phyloP scores from a whole-genome alignment of 2,113 vertebrate species.

The Psephotus haematonotus region DNA sequence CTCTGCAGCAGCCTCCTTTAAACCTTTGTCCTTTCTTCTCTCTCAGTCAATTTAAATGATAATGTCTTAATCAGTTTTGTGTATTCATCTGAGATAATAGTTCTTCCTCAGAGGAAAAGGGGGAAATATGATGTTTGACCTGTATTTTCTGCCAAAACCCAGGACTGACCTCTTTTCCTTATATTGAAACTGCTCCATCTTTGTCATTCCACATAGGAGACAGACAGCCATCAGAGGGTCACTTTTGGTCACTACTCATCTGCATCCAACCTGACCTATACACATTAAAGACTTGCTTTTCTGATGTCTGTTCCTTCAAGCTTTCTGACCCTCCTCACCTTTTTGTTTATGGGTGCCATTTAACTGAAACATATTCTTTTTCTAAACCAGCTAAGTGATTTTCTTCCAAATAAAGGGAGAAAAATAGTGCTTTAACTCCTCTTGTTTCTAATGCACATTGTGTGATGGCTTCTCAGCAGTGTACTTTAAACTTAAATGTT shows the following conservation, averaged over 20 bases:
- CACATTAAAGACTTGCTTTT: background rate
- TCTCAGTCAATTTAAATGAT: background rate
- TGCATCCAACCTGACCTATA: background rate
- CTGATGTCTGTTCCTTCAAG: background rate
- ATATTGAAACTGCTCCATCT: background rate
- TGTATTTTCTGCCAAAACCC: background rate
- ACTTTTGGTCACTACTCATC: background rate
- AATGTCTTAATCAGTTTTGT: conserved; percentile 20
- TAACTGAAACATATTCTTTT: background rate
- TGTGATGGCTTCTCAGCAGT: background rate
- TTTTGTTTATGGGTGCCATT: background rate
- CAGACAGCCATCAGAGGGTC: background rate
- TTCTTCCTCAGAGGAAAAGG: background rate
- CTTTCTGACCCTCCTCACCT: background rate
- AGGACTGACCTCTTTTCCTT: background rate
- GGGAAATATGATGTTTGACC: background rate
- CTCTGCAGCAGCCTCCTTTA: background rate
- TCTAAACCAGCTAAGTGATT: background rate
- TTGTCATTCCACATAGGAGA: background rate
- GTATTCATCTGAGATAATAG: background rate
- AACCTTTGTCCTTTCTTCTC: background rate
- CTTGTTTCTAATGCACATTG: background rate
- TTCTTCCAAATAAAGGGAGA: background rate
- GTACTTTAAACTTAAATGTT: background rate
- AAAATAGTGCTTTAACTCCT: background rate